phyloP scores from a whole-genome alignment of 2,888 invertebrate species.

The Baronia brevicornis region DNA sequence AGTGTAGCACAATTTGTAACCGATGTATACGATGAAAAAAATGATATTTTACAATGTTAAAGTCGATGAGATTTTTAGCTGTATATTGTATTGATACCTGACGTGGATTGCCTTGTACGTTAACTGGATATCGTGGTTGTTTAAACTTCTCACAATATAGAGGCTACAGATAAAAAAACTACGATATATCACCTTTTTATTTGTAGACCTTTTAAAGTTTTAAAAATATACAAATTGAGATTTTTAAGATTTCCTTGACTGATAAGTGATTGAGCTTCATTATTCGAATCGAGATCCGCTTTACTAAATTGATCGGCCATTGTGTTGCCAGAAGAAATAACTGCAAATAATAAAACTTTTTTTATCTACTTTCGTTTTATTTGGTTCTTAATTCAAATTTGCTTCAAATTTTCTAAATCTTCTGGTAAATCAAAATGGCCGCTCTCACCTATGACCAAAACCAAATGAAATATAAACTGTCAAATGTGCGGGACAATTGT shows the following conservation, averaged over 20 bases:
- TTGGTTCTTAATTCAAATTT: slow-evolving; percentile 9
- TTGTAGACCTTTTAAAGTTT: slow-evolving; percentile 35
- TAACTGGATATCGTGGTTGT: slow-evolving; percentile 55
- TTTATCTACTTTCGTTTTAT: slow-evolving; percentile 3
- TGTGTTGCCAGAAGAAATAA: slow-evolving; percentile 2
- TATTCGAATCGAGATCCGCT: slow-evolving; percentile 15
- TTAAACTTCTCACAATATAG: slow-evolving; percentile 28
- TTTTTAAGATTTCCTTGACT: slow-evolving; percentile 24
- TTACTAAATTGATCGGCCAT: slow-evolving; percentile 13
- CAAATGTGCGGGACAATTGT: slow-evolving; percentile 10
- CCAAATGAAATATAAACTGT: slow-evolving; percentile 7
- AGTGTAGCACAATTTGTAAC: slow-evolving; percentile 73
- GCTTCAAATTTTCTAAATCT: slow-evolving; percentile 5
- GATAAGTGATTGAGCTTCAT: slow-evolving; percentile 15
- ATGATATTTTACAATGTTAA: slow-evolving; percentile 73
- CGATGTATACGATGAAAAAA: slow-evolving; percentile 71
- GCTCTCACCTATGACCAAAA: slow-evolving; percentile 12
- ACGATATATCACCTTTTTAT: slow-evolving; percentile 24
- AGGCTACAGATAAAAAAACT: slow-evolving; percentile 14
- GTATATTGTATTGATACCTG: slow-evolving; percentile 66
- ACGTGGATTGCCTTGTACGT: slow-evolving; percentile 61
- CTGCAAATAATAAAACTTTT: slow-evolving; percentile 1
- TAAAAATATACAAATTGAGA: slow-evolving; percentile 21
- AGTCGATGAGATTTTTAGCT: slow-evolving; percentile 65
- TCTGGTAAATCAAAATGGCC: slow-evolving; percentile 7